Base-by-base conservation (phyloP, 2,113 vertebrate species). In the Chaetodon trifascialis region DNA sequence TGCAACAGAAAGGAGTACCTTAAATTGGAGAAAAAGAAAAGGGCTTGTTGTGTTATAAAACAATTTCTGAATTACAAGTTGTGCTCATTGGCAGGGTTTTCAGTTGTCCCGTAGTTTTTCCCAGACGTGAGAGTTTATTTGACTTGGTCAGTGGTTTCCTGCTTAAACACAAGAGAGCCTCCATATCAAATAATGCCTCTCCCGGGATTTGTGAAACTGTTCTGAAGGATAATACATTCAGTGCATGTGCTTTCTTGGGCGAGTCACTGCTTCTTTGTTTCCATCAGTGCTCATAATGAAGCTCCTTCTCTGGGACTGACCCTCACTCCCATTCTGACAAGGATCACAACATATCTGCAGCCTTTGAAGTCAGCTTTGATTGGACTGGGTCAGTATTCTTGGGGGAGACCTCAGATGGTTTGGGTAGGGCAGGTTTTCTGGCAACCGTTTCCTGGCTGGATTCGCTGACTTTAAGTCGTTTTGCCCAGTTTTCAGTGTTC, bases 351-450 rank as follows among this genome's bases (percentile, higher is more conserved):
- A 66, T 76, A 36, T 85, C 84, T 65, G 73, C 58, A 64, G 60
- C 66, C 89, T 94, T 95, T 94, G 86, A 94, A 90, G 86, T 67
- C 91, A 84, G 82, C 80, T 87, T 86, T 86, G 91, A 94, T 94
- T 92, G 89, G 89, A 76, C 58, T 80, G 83, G 85, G 70, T 86
- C 79, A 76, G 69, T 78, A 54, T 84, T 79, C 79, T 56, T 65
- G 68, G 74, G 74, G 59, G 64, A 63, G 71, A 40, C 68, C 15
- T 76, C 23, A 34, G 36, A 71, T 65, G 21, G 76, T 80, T 78
- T 84, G 75, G 76, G 58, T 2, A 49, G 64, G 70, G 73, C 40
- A 23, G 1, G 21, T 80, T 85, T 76, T 77, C 40, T 82, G 23
- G 86, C 77, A 79, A 60, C 59, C 49, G 59, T 88, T 83, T 89